A percentile compares a stretch with the other conserved stretches of the same genome.
Conservation (phyloP, 2,113 vertebrate species). For the Cyphomyrus discorhynchus region DNA sequence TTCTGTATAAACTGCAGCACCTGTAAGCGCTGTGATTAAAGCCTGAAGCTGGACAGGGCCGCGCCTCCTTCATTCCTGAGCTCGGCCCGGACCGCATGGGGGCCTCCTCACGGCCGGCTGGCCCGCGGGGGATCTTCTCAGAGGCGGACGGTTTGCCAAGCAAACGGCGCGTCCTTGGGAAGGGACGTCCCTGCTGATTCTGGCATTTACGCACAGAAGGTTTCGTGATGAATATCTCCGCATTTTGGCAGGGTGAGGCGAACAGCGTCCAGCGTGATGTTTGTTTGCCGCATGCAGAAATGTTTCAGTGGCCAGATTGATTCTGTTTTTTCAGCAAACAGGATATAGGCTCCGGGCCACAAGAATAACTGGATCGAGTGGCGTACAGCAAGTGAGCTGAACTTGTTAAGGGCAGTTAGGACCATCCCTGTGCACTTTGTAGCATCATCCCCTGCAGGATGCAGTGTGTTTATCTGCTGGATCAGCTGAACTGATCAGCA, state of each 20-base stretch:
- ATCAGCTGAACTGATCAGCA: background rate
- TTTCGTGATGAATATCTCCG: background rate
- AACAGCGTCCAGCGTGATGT: background rate
- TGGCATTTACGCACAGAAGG: background rate
- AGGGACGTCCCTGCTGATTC: background rate
- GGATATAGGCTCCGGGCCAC: background rate
- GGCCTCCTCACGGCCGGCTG: background rate
- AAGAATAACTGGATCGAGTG: background rate
- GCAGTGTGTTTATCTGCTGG: background rate
- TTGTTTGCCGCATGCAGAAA: background rate
- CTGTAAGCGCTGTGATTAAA: constrained; percentile 8
- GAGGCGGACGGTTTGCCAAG: background rate
- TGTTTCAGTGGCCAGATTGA: background rate
- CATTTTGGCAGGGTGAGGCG: background rate
- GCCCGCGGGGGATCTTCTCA: background rate
- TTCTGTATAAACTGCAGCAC: background rate
- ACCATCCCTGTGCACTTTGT: background rate
- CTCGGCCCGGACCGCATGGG: background rate
- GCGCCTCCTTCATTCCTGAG: background rate
- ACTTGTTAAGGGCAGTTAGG: background rate
- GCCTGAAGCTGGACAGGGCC: background rate
- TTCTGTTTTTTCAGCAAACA: background rate
- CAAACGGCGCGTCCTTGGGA: background rate
- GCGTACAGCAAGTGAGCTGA: background rate
- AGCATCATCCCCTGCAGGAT: background rate